Percentiles rank a stretch among this genome's conserved stretches.
Evolutionary conservation across 2,888 invertebrate species (phyloP).

Genomic region (Stegana nigrithorax): DNA sequence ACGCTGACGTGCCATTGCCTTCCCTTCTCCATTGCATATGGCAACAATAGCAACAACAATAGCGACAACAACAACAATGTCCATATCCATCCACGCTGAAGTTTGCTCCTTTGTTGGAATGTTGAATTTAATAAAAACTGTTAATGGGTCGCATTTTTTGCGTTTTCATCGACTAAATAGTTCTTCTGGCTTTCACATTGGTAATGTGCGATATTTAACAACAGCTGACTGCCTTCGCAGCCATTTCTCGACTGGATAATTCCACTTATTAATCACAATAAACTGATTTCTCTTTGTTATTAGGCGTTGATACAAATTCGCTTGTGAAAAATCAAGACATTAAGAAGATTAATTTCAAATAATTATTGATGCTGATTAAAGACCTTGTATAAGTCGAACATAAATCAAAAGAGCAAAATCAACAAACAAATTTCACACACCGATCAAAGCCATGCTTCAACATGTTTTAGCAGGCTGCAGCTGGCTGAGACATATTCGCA

Average conservation of each 20-base stretch:
- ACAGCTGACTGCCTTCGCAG: neutral
- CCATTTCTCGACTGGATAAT: neutral
- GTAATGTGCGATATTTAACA: conserved; percentile 17
- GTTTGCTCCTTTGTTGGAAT: conserved; percentile 8
- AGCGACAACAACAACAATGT: neutral
- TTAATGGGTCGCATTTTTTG: conserved; percentile 51
- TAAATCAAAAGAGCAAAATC: neutral
- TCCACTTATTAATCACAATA: conserved; percentile 2
- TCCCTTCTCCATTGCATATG: neutral
- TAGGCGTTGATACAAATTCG: neutral
- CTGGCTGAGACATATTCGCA: too few relatives aligned
- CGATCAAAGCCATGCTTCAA: neutral
- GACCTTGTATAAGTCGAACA: neutral
- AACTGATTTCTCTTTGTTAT: neutral
- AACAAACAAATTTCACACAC: neutral
- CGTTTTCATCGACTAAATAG: conserved; percentile 10
- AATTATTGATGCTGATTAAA: neutral
- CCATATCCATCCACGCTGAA: conserved; percentile 6
- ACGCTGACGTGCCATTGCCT: neutral
- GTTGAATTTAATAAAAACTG: conserved; percentile 48
- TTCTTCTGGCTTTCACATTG: conserved; percentile 1
- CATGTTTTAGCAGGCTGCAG: too few relatives aligned
- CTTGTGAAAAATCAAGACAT: neutral
- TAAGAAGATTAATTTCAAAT: neutral
- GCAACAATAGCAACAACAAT: too few relatives aligned